Base-by-base conservation (phyloP, 2,888 invertebrate species). In the Geotrupes spiniger region DNA sequence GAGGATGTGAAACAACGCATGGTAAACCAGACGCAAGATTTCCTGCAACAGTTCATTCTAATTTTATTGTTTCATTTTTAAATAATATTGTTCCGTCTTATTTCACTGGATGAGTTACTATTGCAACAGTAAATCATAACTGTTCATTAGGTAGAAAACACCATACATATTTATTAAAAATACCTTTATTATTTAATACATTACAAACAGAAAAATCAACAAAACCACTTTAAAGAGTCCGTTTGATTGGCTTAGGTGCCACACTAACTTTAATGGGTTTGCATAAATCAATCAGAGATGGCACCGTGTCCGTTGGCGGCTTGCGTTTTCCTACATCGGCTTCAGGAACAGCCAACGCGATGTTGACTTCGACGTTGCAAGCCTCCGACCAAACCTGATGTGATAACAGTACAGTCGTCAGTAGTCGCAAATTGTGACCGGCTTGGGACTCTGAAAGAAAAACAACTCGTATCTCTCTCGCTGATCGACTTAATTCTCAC, bases 381-480 rank as follows among this genome's bases (percentile, higher is more conserved):
- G 92, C 87, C 72, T 94, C 94, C 46, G 92, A 90, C 92, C 92
- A 92, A 12, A 92, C 91, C 60, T 89, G 89, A 72, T 93, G 92
- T 0, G 95, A 95, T 15, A 97, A 78, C 31, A 94, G 75, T 8
- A 95, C 91, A 1, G 89, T 90, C 1, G 95, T 93, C 21, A 90
- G 77, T 14, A 97, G 76, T 9, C 93, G 79, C 56, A 82, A 76
- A 66, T 81, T 80, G 49, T 79, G 76, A 0, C 79, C 81, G 56
- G 76, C 76, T 58, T 77, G 76, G 2, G 75, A 74, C 50, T 78
- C 80, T 78, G 70, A 8, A 65, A 69, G 51, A 56, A 56, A 46
- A 53, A 14, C 5, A 11, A 15, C 10, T n/a, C 8, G 15, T n/a
- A 27, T 37, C 17, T n/a, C 8, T 21, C 9, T 9, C 46, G 39